Conservation (phyloP, 2,113 vertebrate genomes). For the Esox niger region DNA sequence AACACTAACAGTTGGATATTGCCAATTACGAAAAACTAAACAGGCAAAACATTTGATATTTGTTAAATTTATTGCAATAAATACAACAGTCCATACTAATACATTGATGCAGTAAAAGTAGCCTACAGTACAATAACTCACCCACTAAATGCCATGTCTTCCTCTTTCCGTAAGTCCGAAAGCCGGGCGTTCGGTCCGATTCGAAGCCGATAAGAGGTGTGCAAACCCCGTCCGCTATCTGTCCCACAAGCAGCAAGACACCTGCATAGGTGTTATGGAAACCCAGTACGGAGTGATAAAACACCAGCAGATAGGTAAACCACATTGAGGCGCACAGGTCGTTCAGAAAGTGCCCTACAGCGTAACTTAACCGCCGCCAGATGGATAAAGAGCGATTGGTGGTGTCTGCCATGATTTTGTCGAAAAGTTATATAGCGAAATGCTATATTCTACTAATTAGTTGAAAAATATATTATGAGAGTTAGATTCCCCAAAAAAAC, state of each 20-base stretch:
- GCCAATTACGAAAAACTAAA: too few species aligned
- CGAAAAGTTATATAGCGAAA: background rate
- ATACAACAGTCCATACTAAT: too few species aligned
- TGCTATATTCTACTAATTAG: background rate
- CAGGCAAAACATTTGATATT: too few species aligned
- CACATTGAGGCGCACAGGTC: conserved; percentile 92
- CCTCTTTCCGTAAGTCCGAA: conserved; percentile 79
- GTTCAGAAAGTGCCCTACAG: conserved; percentile 89
- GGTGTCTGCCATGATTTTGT: conserved; percentile 42
- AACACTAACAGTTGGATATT: too few species aligned
- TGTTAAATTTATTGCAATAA: too few species aligned
- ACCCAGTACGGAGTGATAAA: conserved; percentile 85
- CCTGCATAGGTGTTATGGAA: conserved; percentile 81
- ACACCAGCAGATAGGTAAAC: conserved; percentile 91
- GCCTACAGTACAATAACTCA: too few species aligned
- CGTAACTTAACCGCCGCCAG: conserved; percentile 74
- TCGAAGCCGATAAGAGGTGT: conserved; percentile 88
- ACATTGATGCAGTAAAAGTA: too few species aligned
- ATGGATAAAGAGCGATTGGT: conserved; percentile 45
- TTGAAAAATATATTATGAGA: too few species aligned
- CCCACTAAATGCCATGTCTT: conserved; percentile 90
- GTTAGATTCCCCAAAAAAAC: too few species aligned
- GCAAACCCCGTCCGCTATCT: conserved; percentile 82
- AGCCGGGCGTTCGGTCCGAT: conserved; percentile 76
- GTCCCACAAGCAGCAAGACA: conserved; percentile 79